Base-by-base conservation (phyloP, 35 echinoderm and acorn worm genomes). In the Chiridota heheva region DNA sequence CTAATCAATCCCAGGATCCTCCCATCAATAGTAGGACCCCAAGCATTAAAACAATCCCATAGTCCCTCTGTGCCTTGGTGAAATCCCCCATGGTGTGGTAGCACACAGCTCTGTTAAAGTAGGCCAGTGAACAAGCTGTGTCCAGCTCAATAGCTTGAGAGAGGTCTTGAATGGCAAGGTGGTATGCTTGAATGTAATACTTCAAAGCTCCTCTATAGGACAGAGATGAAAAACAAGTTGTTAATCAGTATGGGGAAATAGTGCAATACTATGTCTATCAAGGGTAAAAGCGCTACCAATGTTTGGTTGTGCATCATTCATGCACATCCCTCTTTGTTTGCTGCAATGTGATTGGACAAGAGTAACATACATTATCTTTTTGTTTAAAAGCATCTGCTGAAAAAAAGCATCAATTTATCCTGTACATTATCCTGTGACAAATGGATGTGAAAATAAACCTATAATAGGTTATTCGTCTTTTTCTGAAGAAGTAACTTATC, bases 21-120 rank as follows among this genome's bases (percentile, higher is more conserved):
- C n/a, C n/a, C n/a, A n/a, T n/a, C n/a, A n/a, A n/a, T n/a, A n/a
- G n/a, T n/a, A n/a, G n/a, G n/a, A n/a, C n/a, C 61, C 95, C 95
- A 30, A 98, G 72, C 95, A 97, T 84, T 16, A 98, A 73, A 1
- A 98, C 95, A 60, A 98, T 91, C 0, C 95, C 95, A 77, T 98
- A 98, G 66, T 98, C 95, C 61, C 95, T 91, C 59, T 88, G 80
- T 33, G 95, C 95, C 65, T 88, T 91, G 35, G 57, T 47, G 71
- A 91, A 98, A 53, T 98, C 84, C 34, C 85, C 85, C 13, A 76
- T 89, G 45, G 95, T 98, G 35, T 98, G 95, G 81, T 92, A 98
- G 67, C 95, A 98, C 0, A 98, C 95, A 69, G 95, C 95, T 36
- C 95, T 27, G 85, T 98, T 91, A 73, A 98, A 98, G 81, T 98